Conservation (phyloP, 2,113 vertebrate genomes). For the Corydoras maculifer region DNA sequence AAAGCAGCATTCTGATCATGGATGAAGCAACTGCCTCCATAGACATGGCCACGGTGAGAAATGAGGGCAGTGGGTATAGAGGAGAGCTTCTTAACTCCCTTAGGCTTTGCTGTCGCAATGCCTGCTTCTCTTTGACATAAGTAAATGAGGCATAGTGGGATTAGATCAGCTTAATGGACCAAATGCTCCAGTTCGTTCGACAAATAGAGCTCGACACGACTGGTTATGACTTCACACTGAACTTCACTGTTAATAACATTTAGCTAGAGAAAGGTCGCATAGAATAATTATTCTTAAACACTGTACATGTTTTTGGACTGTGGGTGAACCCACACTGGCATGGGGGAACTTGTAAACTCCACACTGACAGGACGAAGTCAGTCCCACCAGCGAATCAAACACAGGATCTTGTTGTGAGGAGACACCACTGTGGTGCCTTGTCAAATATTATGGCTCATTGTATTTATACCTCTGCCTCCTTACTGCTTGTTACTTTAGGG, state of each 20-base stretch:
- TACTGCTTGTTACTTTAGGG: too few relatives aligned
- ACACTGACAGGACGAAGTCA: too few relatives aligned
- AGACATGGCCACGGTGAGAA: conserved; percentile 91
- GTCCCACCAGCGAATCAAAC: too few relatives aligned
- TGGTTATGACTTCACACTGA: not conserved
- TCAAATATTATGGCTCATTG: too few relatives aligned
- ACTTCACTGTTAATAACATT: not conserved
- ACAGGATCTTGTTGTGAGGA: too few relatives aligned
- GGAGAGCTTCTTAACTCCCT: not conserved
- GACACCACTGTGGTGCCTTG: too few relatives aligned
- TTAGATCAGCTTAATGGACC: conserved; percentile 1
- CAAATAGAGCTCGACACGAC: not conserved
- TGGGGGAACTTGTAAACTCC: too few relatives aligned
- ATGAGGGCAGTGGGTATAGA: not conserved
- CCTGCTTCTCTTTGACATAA: not conserved
- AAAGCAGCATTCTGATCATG: conserved; percentile 99
- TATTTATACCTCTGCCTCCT: too few relatives aligned
- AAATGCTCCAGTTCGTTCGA: not conserved
- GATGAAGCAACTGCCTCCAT: conserved; percentile 97
- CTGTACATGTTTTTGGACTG: not conserved
- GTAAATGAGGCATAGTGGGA: conserved; percentile 19
- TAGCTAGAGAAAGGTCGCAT: too few relatives aligned
- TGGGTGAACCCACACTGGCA: too few relatives aligned
- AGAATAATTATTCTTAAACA: not conserved
- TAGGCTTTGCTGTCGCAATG: not conserved